These are phyloP conservation scores for Pandion haliaetus DNA, from an alignment of 2,113 vertebrate species.

Conservation along the genomic window DNA sequence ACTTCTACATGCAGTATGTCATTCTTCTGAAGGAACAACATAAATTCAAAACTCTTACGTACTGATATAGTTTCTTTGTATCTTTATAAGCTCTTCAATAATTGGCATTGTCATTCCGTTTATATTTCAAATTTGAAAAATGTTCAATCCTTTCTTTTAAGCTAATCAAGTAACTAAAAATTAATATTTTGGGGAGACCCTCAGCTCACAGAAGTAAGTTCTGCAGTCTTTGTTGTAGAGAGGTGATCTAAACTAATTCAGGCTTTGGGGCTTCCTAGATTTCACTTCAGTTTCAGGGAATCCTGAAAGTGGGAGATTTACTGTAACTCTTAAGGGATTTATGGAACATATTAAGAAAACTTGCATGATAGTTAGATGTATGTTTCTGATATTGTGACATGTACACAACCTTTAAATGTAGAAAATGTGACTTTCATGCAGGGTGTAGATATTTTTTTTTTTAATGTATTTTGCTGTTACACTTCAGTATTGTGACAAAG, in stretches of 20 bases:
- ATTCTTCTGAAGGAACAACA: neutral
- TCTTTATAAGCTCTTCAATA: neutral
- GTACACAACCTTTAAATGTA: neutral
- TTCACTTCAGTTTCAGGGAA: neutral
- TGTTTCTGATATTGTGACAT: neutral
- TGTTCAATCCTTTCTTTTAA: neutral
- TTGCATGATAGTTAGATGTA: neutral
- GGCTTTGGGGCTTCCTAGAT: neutral
- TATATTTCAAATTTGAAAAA: neutral
- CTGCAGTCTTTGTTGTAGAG: neutral
- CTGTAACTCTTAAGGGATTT: neutral
- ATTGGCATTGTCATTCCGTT: neutral
- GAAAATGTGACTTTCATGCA: neutral
- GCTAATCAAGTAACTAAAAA: neutral
- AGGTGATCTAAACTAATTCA: neutral
- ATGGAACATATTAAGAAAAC: neutral
- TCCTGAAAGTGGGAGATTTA: neutral
- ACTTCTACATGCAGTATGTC: neutral
- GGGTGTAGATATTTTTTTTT: neutral
- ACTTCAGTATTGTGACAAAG: neutral
- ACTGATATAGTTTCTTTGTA: neutral
- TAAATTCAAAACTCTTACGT: neutral
- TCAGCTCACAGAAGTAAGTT: neutral
- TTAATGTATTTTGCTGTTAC: neutral
- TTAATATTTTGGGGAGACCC: neutral